Conservation (phyloP, 2,797 vertebrate species). For the Pseudochirops cupreus region DNA sequence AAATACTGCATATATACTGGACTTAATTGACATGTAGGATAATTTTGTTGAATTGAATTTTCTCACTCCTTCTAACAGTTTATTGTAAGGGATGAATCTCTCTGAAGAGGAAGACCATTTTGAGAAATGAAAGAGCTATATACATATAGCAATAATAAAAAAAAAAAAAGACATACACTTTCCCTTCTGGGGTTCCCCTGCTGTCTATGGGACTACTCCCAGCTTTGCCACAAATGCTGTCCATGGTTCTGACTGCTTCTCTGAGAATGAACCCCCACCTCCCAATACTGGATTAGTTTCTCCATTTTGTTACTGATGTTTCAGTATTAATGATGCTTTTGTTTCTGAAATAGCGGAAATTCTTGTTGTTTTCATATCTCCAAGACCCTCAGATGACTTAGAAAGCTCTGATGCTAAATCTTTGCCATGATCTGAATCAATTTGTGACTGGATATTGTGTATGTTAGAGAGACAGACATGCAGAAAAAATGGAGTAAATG, state of each 20-base stretch:
- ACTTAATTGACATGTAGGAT: not conserved
- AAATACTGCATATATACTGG: not conserved
- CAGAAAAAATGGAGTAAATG: not conserved
- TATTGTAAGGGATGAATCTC: not conserved
- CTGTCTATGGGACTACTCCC: not conserved
- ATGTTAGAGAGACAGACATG: not conserved
- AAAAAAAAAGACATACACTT: not conserved
- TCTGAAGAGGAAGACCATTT: not conserved
- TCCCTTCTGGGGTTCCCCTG: not conserved
- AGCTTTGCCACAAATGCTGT: not conserved
- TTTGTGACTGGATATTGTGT: not conserved
- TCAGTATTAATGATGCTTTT: not conserved
- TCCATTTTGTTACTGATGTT: not conserved
- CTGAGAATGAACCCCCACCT: not conserved
- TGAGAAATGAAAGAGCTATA: not conserved
- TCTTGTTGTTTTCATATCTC: not conserved
- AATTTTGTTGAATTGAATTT: not conserved
- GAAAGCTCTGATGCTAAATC: not conserved
- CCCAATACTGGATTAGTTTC: not conserved
- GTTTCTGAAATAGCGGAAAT: not conserved
- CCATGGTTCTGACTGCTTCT: not conserved
- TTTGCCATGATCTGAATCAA: not conserved
- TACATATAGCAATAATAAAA: not conserved
- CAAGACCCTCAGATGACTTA: not conserved
- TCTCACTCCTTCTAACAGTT: not conserved